Evolutionary conservation across 2,797 vertebrate genomes (phyloP), one percentile per base, ranked within the genome.

Genomic region (Austrolebias charrua): DNA sequence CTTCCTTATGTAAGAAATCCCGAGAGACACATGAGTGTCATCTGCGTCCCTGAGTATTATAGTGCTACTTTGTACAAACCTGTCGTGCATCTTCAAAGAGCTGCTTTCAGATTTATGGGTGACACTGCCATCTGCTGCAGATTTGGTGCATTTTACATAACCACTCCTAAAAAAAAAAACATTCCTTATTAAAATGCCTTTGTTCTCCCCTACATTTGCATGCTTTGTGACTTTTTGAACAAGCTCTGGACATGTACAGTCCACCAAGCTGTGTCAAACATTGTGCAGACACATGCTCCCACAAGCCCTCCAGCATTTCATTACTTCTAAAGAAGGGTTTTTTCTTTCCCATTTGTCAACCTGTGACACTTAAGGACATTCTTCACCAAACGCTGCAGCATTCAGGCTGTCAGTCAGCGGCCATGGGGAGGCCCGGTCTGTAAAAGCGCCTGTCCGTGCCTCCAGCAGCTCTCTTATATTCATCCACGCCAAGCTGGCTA

Each of bases 321-420:
- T 62, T 67, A 72, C 72, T 67, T 85, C 63, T 53, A 68, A 82
- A 83, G 65, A 79, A 75, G 64, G 57, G 55, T 64, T 63, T 55
- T 24, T 55, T 69, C 58, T 51, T 66, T 51, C 56, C 67, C 82
- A 74, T 86, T 86, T 81, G 79, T 89, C 88, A 91, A 24, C 44
- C 51, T 35, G 70, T 90, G 90, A 90, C 81, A 88, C 81, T 66
- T 72, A 87, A 86, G 85, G 85, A 83, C 87, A 84, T 90, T 91
- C 82, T 79, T 88, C 73, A 79, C 60, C 73, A 76, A 66, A 70
- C 73, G 79, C 80, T 78, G 85, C 82, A 86, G 78, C 73, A 82
- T 78, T 81, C 73, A 76, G 77, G 63, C 78, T 71, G 83, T 89
- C 84, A 84, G 77, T 78, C 71, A 80, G 70, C 85, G 75, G 86